Evolutionary conservation across 2,113 vertebrate genomes (phyloP).

Genomic region (Bujurquina vittata): DNA sequence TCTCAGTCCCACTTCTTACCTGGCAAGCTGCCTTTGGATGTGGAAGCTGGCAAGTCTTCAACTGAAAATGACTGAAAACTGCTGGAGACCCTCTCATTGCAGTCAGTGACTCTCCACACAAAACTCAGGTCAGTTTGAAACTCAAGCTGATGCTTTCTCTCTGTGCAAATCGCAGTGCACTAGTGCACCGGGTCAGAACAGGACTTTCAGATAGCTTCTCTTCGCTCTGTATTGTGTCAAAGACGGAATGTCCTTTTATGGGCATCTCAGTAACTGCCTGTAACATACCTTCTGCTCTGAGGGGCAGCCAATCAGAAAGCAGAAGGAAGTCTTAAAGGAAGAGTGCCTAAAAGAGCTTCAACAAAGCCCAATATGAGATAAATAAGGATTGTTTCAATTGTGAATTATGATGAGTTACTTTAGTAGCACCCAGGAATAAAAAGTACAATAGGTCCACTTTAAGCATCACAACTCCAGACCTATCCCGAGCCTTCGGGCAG

Average conservation of each 20-base stretch:
- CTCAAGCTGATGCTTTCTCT: neutral
- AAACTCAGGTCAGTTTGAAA: neutral
- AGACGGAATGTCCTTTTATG: neutral
- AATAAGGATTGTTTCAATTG: neutral
- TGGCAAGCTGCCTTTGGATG: neutral
- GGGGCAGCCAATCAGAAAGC: neutral
- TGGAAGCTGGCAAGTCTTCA: neutral
- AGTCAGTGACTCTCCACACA: neutral
- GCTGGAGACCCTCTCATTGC: no score
- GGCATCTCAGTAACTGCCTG: neutral
- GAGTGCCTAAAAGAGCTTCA: neutral
- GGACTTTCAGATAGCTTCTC: fast-evolving
- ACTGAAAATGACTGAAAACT: neutral
- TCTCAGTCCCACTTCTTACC: neutral
- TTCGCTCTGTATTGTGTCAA: neutral
- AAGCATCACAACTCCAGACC: neutral
- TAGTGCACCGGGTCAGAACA: neutral
- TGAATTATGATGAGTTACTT: neutral
- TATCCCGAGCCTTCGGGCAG: neutral
- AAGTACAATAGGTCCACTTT: neutral
- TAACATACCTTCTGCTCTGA: neutral
- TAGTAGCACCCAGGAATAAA: neutral
- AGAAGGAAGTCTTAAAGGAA: no score
- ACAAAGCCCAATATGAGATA: neutral
- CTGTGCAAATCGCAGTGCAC: neutral